Percentiles rank a stretch among this genome's conserved stretches.
Conservation (phyloP, 2,797 vertebrate species). For the Semaprochilodus insignis region DNA sequence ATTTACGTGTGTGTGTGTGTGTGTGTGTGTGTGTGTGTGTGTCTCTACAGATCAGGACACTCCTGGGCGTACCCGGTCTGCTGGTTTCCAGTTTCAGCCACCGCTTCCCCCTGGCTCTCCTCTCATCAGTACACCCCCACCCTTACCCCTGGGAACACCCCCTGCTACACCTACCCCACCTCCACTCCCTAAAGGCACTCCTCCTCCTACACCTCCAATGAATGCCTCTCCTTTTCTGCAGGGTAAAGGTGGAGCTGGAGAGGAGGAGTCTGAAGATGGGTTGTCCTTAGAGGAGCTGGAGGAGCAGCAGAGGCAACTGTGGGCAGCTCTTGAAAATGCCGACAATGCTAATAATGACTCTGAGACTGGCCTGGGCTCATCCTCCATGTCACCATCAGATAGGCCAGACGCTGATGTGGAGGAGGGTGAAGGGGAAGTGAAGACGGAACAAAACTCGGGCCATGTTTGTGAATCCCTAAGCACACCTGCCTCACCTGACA, state of each 20-base stretch:
- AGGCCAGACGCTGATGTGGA: conserved; percentile 73
- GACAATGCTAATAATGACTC: conserved; percentile 83
- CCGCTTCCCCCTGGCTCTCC: conserved; percentile 86
- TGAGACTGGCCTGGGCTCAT: conserved; percentile 75
- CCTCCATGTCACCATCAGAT: conserved; percentile 81
- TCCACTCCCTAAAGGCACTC: conserved; percentile 86
- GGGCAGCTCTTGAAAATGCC: conserved; percentile 91
- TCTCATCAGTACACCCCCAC: conserved; percentile 82
- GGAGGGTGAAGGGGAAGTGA: conserved; percentile 58
- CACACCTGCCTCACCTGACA: conserved; percentile 50
- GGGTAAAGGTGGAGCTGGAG: conserved; percentile 59
- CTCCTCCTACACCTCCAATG: conserved; percentile 76
- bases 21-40: conserved; percentile 27
- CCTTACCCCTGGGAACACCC: conserved; percentile 87
- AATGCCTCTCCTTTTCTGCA: conserved; percentile 74
- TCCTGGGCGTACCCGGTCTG: conserved; percentile 60
- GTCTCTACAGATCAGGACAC: conserved; percentile 73
- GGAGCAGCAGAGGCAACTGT: conserved; percentile 92
- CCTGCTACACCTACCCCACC: conserved; percentile 83
- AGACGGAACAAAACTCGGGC: conserved; percentile 48
- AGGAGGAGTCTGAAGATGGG: conserved; percentile 82
- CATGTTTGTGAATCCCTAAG: conserved; percentile 52
- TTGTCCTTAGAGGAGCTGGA: conserved; percentile 94
- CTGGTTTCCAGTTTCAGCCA: conserved; percentile 86
- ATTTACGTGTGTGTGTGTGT: too few relatives aligned